A percentile compares a stretch with the other conserved stretches of the same genome.
Conservation (phyloP, 2,797 vertebrate genomes). For the Eospalax fontanierii region DNA sequence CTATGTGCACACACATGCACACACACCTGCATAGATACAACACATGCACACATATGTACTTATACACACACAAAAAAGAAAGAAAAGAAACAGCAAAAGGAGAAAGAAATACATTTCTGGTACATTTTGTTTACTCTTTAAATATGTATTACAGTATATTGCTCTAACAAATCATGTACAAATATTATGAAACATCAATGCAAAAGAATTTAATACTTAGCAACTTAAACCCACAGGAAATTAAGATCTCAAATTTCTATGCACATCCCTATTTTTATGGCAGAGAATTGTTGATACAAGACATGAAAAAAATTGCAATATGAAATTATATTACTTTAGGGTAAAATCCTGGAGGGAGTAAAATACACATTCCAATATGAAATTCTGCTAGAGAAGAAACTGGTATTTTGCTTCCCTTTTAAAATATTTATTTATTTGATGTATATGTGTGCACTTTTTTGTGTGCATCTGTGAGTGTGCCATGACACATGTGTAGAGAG, state of each 20-base stretch:
- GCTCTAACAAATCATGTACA: constrained; percentile 10
- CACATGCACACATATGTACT: not conserved
- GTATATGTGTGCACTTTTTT: too few relatives aligned
- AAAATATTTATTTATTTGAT: too few relatives aligned
- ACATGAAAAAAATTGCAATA: constrained; percentile 11
- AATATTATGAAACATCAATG: not conserved
- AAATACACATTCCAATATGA: constrained; percentile 11
- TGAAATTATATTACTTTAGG: constrained; percentile 53
- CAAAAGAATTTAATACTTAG: constrained; percentile 30
- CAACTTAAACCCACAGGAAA: constrained; percentile 17
- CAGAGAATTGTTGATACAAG: constrained; percentile 40
- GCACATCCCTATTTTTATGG: not conserved
- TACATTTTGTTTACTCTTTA: constrained; percentile 36
- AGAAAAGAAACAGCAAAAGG: too few relatives aligned
- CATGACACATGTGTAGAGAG: not conserved
- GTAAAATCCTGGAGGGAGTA: constrained; percentile 27
- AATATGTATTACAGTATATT: constrained; percentile 9
- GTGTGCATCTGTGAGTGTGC: too few relatives aligned
- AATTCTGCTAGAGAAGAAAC: not conserved
- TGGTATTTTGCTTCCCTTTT: not conserved
- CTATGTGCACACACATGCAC: not conserved
- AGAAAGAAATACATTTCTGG: not conserved
- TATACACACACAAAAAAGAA: too few relatives aligned
- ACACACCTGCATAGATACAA: not conserved
- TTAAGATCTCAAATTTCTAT: constrained; percentile 39